Base-by-base conservation (phyloP, 1,140 invertebrate species). In the Bombus affinis region DNA sequence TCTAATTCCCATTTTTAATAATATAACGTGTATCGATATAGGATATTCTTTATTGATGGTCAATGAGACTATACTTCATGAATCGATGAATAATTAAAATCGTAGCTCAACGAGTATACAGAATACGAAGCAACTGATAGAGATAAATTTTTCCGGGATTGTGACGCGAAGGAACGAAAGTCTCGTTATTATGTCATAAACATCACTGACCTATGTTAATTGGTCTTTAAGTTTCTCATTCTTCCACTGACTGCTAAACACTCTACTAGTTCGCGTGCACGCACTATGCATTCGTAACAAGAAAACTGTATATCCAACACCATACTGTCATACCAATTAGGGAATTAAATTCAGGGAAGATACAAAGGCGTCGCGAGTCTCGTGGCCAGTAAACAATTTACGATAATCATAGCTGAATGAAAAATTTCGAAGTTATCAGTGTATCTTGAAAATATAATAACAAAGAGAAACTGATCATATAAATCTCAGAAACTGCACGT, bases 161-260 rank as follows among this genome's bases (percentile, higher is more conserved):
- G 47, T 22, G 32, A 35, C 1, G 32, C 42, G 35, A 42, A 9
- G 32, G 25, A 37, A 57, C 42, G 44, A 53, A 70, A 70, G n/a
- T 32, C 66, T 71, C 10, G 25, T 79, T 78, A 25, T 84, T 84
- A 84, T 84, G 75, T 79, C 65, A 84, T 71, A 71, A 79, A 77
- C 75, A 71, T 79, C 75, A 84, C 75, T 84, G 82, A 84, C 75
- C 82, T 78, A 84, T 79, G 82, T 79, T 84, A 79, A 79, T 84
- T 84, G 75, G 65, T 32, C 13, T 70, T 59, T 59, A 71, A 79
- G 75, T 32, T 35, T 22, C 12, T 66, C 39, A 32, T 37, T 39
- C 82, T 59, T 84, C 39, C 75, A 25, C 39, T 28, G 75, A 42
- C 65, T 84, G 73, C n/a, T 77, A 83, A 83, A 65, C 65, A 35